Evolutionary conservation across 2,888 invertebrate genomes (phyloP).

Genomic region (Silvanus unidentatus): DNA sequence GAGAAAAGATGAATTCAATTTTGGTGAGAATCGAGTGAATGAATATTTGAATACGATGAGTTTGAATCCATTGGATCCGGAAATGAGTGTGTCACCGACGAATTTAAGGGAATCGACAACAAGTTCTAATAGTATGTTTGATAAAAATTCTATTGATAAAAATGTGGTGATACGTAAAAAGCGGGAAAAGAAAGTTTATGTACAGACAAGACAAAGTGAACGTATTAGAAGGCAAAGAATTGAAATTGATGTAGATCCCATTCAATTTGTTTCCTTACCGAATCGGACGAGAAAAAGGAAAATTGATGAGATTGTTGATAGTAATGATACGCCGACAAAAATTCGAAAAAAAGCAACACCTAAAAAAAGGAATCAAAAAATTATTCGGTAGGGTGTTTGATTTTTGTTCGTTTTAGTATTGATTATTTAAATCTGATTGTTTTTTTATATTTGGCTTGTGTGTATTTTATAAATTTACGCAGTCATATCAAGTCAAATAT

Average conservation of each 20-base stretch:
- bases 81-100: slow-evolving; percentile 24
- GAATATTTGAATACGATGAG: slow-evolving; percentile 48
- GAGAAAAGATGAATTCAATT: slow-evolving; percentile 42
- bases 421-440: no score
- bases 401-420: slow-evolving; percentile 4
- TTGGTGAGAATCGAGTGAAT: slow-evolving; percentile 47
- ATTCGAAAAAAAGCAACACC: slow-evolving; percentile 31
- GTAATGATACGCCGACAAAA: slow-evolving; percentile 29
- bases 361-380: slow-evolving; percentile 3
- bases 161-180: slow-evolving; percentile 10
- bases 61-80: slow-evolving; percentile 28
- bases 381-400: slow-evolving; percentile 13
- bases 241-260: slow-evolving; percentile 35
- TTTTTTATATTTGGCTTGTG: no score
- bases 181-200: slow-evolving; percentile 28
- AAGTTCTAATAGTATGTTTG: slow-evolving; percentile 37
- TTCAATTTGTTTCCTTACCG: slow-evolving; percentile 22
- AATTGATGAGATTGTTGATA: slow-evolving; percentile 14
- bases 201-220: slow-evolving; percentile 41
- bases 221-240: slow-evolving; percentile 36
- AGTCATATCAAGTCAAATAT: no score
- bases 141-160: slow-evolving; percentile 26
- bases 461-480: no score
- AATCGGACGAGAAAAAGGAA: slow-evolving; percentile 31
- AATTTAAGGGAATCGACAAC: slow-evolving; percentile 22